Percentiles rank a stretch among this genome's conserved stretches.
Evolutionary conservation across 2,113 vertebrate genomes (phyloP).

Genomic region (Rhizomys pruinosus): DNA sequence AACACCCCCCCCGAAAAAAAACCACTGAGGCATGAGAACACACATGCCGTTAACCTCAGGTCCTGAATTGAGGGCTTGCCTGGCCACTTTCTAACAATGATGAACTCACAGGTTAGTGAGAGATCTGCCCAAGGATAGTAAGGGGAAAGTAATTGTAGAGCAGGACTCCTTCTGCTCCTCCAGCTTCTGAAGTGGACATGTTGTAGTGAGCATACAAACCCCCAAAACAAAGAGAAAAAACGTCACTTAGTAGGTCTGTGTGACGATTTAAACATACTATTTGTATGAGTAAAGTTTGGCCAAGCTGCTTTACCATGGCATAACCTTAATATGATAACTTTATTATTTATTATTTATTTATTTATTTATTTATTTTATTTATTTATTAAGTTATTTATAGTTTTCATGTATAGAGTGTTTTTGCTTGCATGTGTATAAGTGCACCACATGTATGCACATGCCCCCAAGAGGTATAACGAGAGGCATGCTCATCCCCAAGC

Average conservation of each 20-base stretch:
- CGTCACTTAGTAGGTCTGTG: not conserved
- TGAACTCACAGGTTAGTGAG: not conserved
- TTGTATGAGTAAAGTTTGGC: slow-evolving; percentile 34
- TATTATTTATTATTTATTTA: not conserved
- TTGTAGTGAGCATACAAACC: not conserved
- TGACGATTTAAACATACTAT: slow-evolving; percentile 11
- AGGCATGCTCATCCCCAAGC: not conserved
- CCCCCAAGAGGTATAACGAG: not conserved
- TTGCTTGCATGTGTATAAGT: not conserved
- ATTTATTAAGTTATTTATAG: not conserved
- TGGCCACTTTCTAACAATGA: not conserved
- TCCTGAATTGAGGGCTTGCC: not conserved
- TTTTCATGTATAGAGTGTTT: not conserved
- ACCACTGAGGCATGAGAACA: no score
- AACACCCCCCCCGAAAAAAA: no score
- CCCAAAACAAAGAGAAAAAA: not conserved
- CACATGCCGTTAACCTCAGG: not conserved
- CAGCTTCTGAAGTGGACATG: not conserved
- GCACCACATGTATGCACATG: not conserved
- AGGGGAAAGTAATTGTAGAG: not conserved
- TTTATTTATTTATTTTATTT: not conserved
- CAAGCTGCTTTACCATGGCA: not conserved
- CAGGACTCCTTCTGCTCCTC: not conserved
- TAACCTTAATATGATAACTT: not conserved
- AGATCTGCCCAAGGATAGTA: not conserved